These are phyloP conservation scores for Temnothorax rugatulus DNA, from an alignment of 2,888 invertebrate species.

Conservation along the genomic window DNA sequence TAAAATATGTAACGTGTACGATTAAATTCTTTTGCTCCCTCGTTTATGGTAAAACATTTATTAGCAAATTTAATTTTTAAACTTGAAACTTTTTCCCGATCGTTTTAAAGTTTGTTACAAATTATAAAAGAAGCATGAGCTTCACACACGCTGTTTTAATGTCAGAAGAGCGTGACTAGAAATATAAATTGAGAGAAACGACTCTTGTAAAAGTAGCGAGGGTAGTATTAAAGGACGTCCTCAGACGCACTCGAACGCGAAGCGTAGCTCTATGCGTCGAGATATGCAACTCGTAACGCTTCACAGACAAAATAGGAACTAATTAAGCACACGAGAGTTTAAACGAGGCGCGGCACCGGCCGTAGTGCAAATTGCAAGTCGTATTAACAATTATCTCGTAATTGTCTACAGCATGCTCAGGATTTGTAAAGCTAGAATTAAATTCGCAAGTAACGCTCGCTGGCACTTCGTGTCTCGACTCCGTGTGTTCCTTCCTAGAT, in stretches of 20 bases:
- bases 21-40: not conserved
- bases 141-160: not conserved
- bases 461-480: constrained; percentile 35
- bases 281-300: constrained; percentile 54
- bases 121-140: not conserved
- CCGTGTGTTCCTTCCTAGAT: constrained; percentile 14
- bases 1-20: not conserved
- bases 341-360: constrained; percentile 47
- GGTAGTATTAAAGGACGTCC: constrained; percentile 41
- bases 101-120: not conserved
- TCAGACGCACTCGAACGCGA: constrained; percentile 46
- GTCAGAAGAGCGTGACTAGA: constrained; percentile 4
- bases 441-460: constrained; percentile 61
- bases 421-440: constrained; percentile 69
- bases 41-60: not conserved
- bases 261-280: constrained; percentile 29
- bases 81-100: not conserved
- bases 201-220: constrained; percentile 27
- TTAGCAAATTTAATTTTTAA: not conserved
- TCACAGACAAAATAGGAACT: constrained; percentile 51
- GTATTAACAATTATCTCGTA: constrained; percentile 72
- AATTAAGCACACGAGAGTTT: constrained; percentile 59
- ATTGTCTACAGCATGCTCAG: constrained; percentile 64
- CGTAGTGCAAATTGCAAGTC: constrained; percentile 64
- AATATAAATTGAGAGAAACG: constrained; percentile 50